Evolutionary conservation across 2,113 vertebrate genomes (phyloP).

Genomic region (Lagopus muta): DNA sequence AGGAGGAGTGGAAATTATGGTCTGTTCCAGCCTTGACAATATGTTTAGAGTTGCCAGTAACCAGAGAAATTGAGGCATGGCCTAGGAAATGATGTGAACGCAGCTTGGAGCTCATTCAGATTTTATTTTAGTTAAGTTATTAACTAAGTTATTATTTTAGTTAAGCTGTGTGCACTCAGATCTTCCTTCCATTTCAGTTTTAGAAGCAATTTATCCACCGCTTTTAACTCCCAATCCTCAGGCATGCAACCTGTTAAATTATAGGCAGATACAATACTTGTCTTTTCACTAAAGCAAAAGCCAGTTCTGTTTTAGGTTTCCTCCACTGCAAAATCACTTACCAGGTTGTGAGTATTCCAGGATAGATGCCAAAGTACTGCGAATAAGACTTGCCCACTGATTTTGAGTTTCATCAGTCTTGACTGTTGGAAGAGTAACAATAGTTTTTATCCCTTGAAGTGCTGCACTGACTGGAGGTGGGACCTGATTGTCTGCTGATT

Average conservation of each 20-base stretch:
- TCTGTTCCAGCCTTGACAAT: neutral
- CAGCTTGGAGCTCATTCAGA: neutral
- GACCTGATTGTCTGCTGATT: slow-evolving; percentile 85
- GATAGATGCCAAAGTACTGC: slow-evolving; percentile 93
- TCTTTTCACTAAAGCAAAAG: neutral
- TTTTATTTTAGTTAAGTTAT: neutral
- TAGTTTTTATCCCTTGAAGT: slow-evolving; percentile 94
- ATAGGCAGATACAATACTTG: neutral
- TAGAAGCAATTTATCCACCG: neutral
- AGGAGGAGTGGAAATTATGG: neutral
- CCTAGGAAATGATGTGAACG: neutral
- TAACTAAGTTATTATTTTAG: neutral
- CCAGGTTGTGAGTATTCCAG: slow-evolving; percentile 93
- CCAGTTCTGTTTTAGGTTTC: neutral
- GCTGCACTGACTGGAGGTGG: slow-evolving; percentile 88
- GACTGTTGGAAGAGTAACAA: slow-evolving; percentile 89
- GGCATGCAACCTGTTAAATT: neutral
- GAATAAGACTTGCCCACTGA: slow-evolving; percentile 93
- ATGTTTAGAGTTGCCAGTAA: neutral
- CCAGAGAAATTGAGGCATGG: neutral
- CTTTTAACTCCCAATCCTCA: neutral
- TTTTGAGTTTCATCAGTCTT: slow-evolving; percentile 85
- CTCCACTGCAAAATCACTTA: slow-evolving; percentile 60
- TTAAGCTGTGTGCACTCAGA: neutral
- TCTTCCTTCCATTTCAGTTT: neutral